Evolutionary conservation across 2,888 invertebrate genomes (phyloP), one percentile per base, ranked within the genome.

Genomic region (Hydroisotoma schaefferi): DNA sequence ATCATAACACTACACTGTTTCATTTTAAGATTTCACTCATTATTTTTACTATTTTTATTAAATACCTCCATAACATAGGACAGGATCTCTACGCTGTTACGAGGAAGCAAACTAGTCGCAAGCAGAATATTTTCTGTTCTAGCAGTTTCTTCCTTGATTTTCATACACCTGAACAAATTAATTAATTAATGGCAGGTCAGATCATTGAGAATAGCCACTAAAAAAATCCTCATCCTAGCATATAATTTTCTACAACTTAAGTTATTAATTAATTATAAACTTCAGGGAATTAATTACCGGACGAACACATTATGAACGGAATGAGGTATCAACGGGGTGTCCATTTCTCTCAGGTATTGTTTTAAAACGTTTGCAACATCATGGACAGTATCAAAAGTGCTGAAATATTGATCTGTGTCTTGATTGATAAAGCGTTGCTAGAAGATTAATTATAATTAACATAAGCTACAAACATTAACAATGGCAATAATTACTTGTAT

Each of bases 301-400:
- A 92, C 77, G 63, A 93, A 84, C 33, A 88, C 77, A 73, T 91
- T 90, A 74, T 93, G 91, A 64, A 86, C 85, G 1, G 76, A 75
- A 64, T 77, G 79, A 0, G 86, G 90, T 77, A 94, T 85, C 22
- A 94, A 78, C 0, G 94, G 90, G 73, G 91, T 90, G 0, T 92
- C 91, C 55, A 94, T 78, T 76, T 88, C 86, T 60, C 93, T 81
- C 64, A 94, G 84, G 76, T 92, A 94, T 49, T 87, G 83, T 76
- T 94, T 94, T 25, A 94, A 79, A 28, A 92, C 84, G 75, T 87
- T 88, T 1, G 92, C 90, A 18, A 92, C 85, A 78, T 94, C 94
- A 70, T 90, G 85, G 1, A 88, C 87, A 74, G 88, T 85, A 75
- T 88, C 85, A 38, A n/a, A 55, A 5, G 51, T 3, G 2, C 84